Conservation (phyloP, 2,797 vertebrate species). For the Phyllotis vaccarum region DNA sequence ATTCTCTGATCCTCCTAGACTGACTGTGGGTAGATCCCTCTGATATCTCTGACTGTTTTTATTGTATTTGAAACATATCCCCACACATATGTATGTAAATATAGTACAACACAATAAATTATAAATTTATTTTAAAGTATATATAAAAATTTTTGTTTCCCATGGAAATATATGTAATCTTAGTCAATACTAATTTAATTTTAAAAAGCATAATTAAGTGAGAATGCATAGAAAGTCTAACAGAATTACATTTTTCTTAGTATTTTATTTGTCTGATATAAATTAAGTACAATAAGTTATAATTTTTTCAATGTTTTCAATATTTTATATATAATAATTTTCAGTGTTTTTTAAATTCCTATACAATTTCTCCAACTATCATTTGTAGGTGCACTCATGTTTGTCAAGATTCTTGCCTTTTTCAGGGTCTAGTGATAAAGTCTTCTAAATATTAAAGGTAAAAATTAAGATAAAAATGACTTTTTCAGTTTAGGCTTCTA, state of each 20-base stretch:
- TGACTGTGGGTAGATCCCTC: too few relatives aligned
- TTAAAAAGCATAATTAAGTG: background rate
- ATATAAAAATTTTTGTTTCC: background rate
- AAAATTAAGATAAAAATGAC: background rate
- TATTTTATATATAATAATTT: background rate
- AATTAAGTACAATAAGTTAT: background rate
- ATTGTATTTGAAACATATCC: too few relatives aligned
- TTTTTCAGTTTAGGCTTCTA: slow-evolving; percentile 31
- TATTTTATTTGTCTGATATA: background rate
- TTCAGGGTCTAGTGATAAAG: background rate
- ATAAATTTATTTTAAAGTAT: background rate
- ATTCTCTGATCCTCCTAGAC: too few relatives aligned
- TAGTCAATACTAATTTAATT: background rate
- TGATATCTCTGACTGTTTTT: too few relatives aligned
- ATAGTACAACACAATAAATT: background rate
- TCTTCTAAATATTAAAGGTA: background rate
- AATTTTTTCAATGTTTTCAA: too few relatives aligned
- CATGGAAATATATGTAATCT: background rate
- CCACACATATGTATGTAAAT: background rate
- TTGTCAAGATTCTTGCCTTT: background rate
- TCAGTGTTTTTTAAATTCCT: background rate
- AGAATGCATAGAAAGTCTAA: background rate
- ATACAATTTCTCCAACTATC: background rate
- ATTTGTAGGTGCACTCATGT: background rate
- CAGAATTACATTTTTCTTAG: background rate